Evolutionary conservation across 2,113 vertebrate species (phyloP), one percentile per base, ranked within the genome.

Genomic region (Lynx canadensis): DNA sequence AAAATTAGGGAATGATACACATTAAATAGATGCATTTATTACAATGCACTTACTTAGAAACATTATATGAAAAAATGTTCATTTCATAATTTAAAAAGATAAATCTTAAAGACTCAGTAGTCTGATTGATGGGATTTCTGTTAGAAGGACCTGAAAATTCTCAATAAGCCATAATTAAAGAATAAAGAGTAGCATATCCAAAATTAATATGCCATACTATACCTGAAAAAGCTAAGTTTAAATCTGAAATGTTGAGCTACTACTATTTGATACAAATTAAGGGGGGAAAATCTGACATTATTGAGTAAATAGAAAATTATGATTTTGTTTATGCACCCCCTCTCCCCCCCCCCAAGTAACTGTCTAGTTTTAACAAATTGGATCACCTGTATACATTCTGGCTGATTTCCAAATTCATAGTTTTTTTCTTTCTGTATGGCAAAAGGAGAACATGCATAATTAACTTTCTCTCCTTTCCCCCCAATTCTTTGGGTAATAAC

Each of bases 11-110:
- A n/a, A 31, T 83, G 2, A 81, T 41, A 74, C 4, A 63, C 29
- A 66, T 60, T 92, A 80, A 89, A 92, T 76, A 4, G 45, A 55
- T 27, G 15, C 13, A 96, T 89, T 91, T 83, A 82, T 89, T 91
- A 95, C 91, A 88, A 89, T 74, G 60, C 1, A 79, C 4, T n/a
- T 41, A 84, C 65, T 52, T 82, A 69, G 63, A 97, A 95, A 93
- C 21, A 96, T 31, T 79, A 31, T 50, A 84, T 85, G 36, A 48
- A 84, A 94, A 96, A 29, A 2, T 36, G 27, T 57, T 95, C 16
- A 69, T 13, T 21, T 63, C 52, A 93, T 60, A 97, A 92, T 73
- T 74, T 78, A 93, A 92, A 93, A 45, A 94, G 9, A 79, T 21
- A 57, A 89, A 89, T 86, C 36, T 91, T 96, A 84, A 93, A 41